These are phyloP conservation scores for Danaus plexippus DNA, from an alignment of 1,140 invertebrate genomes.

Conservation along the genomic window DNA sequence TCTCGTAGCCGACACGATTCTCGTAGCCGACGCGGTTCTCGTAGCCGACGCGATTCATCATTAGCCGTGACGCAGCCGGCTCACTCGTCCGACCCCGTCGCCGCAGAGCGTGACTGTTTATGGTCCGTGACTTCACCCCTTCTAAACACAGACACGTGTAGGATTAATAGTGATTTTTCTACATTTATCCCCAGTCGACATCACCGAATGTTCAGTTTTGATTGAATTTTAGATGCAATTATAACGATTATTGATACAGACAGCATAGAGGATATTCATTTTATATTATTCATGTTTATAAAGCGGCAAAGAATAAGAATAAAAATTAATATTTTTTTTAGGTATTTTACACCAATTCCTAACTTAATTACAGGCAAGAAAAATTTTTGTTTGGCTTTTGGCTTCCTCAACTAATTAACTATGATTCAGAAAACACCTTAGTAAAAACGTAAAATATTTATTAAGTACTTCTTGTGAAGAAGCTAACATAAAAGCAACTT, in stretches of 20 bases:
- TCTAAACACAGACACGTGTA: constrained; percentile 65
- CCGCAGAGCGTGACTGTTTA: constrained; percentile 61
- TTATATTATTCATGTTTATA: too few relatives aligned
- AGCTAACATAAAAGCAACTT: constrained; percentile 6
- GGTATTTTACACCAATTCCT: too few relatives aligned
- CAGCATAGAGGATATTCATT: too few relatives aligned
- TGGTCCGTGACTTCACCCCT: constrained; percentile 62
- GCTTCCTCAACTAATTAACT: too few relatives aligned
- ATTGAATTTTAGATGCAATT: constrained; percentile 26
- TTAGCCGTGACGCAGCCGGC: constrained; percentile 27
- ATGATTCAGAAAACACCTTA: too few relatives aligned
- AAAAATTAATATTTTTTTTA: too few relatives aligned
- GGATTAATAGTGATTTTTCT: constrained; percentile 62
- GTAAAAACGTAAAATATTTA: too few relatives aligned
- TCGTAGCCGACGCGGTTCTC: constrained; percentile 8
- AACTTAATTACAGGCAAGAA: too few relatives aligned
- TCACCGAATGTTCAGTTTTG: constrained; percentile 24
- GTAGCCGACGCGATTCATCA: constrained; percentile 24
- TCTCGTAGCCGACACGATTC: neutral
- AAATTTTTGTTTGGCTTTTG: too few relatives aligned
- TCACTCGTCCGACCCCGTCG: neutral
- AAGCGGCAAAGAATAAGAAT: too few relatives aligned
- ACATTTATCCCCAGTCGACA: constrained; percentile 37
- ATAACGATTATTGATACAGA: constrained; percentile 3
- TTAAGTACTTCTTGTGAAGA: too few relatives aligned